Evolutionary conservation across 2,113 vertebrate genomes (phyloP), one percentile per base, ranked within the genome.

Genomic region (Polypterus senegalus): DNA sequence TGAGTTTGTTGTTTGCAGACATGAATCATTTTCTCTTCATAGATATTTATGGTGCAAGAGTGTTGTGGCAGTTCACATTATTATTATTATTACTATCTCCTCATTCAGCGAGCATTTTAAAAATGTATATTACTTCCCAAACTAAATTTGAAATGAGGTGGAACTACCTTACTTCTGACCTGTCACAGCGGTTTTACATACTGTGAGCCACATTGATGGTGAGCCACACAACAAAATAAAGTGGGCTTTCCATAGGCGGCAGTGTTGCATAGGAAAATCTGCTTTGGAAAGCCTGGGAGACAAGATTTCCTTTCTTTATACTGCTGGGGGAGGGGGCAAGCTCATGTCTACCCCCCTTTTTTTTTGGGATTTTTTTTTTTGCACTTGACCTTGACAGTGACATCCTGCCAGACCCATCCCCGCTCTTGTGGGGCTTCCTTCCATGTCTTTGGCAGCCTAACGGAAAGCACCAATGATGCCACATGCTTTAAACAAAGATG

Each of bases 321-420:
- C 5, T 11, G 54, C 5, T 5, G 54, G 54, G 55, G 10, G 3
- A 54, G 11, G 7, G 56, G 56, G 56, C 6, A 27, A 53, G 47
- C 44, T 1, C 11, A 51, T 56, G 57, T 60, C 48, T 54, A 57
- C 69, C 62, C 64, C 61, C 61, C 49, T 27, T 27, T 27, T 27
- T 27, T 27, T 27, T 27, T 27, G 27, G 27, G 27, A 27, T 27
- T 27, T 27, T 27, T 27, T 27, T 27, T 27, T 54, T 66, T 59
- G 49, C 64, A 69, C 65, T 44, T 74, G 76, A 81, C 76, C 81
- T 81, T 83, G 77, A 75, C 74, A 68, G 59, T 70, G 69, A 78
- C 77, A 77, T 73, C 79, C 70, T 70, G 74, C 27, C 27, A 27
- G 27, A 27, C 27, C 72, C 76, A 67, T 61, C 65, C 70, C 66